These are phyloP conservation scores for Aromia moschata DNA, from an alignment of 2,888 invertebrate genomes.

Conservation along the genomic window DNA sequence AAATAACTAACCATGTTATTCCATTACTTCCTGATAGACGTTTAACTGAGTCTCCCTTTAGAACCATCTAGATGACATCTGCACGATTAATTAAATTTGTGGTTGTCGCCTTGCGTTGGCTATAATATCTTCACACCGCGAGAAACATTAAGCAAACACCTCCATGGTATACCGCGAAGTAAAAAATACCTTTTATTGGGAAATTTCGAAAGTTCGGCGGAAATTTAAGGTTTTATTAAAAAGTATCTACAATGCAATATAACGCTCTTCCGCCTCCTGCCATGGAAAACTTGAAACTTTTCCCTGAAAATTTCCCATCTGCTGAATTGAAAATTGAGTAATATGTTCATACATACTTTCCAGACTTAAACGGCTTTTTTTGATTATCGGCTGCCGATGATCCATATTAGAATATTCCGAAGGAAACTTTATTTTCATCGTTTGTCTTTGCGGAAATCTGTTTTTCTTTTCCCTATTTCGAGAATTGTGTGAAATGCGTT, in stretches of 20 bases:
- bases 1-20: too few species aligned
- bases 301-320: slow-evolving; percentile 40
- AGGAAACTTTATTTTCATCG: slow-evolving; percentile 29
- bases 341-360: slow-evolving; percentile 47
- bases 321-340: slow-evolving; percentile 48
- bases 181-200: too few species aligned
- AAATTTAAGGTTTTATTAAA: slow-evolving; percentile 34
- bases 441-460: neutral
- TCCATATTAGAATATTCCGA: slow-evolving; percentile 32
- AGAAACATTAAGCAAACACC: too few species aligned
- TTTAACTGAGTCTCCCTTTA: too few species aligned
- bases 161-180: too few species aligned
- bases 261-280: slow-evolving; percentile 22
- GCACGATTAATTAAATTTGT: too few species aligned
- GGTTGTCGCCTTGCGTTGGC: too few species aligned
- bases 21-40: too few species aligned
- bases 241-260: slow-evolving; percentile 40
- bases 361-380: slow-evolving; percentile 39
- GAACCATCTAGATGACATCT: too few species aligned
- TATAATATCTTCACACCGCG: too few species aligned
- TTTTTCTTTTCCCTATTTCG: neutral
- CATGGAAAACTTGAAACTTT: slow-evolving; percentile 11
- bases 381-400: slow-evolving; percentile 30
- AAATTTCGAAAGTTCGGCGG: neutral
- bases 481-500: too few species aligned